These are phyloP conservation scores for Xenopus laevis DNA, from an alignment of 2,113 vertebrate genomes.

Conservation along the genomic window DNA sequence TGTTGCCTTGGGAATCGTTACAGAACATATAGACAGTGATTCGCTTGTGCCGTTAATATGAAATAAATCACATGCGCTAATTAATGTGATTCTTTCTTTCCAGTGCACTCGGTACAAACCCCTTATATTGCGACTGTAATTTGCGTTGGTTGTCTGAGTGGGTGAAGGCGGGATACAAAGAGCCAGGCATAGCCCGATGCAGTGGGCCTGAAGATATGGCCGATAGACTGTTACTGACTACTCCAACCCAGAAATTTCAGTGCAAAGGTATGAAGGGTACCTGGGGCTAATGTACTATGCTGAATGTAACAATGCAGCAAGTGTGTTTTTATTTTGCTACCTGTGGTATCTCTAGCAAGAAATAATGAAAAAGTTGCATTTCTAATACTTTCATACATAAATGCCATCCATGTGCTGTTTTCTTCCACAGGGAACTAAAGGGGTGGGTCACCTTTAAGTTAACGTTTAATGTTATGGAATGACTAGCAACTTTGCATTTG, in stretches of 20 bases:
- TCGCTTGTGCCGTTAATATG: neutral
- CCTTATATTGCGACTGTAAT: conserved; percentile 89
- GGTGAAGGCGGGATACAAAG: conserved; percentile 95
- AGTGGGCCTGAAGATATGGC: conserved; percentile 87
- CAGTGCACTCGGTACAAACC: conserved; percentile 93
- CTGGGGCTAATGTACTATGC: neutral
- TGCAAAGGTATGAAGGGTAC: conserved; percentile 78
- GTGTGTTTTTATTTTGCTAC: neutral
- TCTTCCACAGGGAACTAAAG: no score
- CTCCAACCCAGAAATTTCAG: conserved; percentile 87
- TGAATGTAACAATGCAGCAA: neutral
- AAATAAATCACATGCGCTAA: neutral
- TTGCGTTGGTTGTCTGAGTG: conserved; percentile 97
- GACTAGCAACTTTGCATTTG: no score
- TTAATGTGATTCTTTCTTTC: conserved; percentile 13
- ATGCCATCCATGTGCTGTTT: no score
- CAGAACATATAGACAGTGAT: neutral
- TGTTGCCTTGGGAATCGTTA: neutral
- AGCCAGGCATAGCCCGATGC: conserved; percentile 95
- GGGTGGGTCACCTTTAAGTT: no score
- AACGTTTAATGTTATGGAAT: no score
- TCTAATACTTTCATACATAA: no score
- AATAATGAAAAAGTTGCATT: no score
- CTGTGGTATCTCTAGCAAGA: neutral
- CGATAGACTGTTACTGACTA: conserved; percentile 90